Conservation (phyloP, 37 sponge, comb jelly and placozoan genomes). For the Dysidea cf. avara region DNA sequence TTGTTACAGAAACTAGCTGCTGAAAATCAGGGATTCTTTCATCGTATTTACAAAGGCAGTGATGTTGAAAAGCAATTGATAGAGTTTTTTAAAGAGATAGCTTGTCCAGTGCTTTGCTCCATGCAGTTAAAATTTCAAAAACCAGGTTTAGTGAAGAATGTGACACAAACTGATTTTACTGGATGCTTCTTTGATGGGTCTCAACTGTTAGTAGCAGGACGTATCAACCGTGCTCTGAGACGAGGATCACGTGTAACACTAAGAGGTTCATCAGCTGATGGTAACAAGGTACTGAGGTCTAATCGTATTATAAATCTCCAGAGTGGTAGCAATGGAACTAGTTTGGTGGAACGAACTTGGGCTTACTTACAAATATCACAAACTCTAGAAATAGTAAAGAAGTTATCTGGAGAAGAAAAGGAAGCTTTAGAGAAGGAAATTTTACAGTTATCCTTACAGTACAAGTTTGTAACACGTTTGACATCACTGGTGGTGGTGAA, state of each 20-base stretch:
- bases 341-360: slow-evolving; percentile 30
- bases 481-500: slow-evolving; percentile 79
- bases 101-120: slow-evolving; percentile 40
- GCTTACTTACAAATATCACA: slow-evolving; percentile 46
- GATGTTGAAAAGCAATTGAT: slow-evolving; percentile 59
- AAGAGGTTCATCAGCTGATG: no score
- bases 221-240: neutral
- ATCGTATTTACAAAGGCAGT: slow-evolving; percentile 39
- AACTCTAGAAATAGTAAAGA: slow-evolving; percentile 13
- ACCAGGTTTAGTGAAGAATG: neutral
- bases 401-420: neutral
- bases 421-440: slow-evolving; percentile 15
- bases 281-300: no score
- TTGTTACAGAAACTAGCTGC: slow-evolving; percentile 49
- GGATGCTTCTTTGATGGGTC: slow-evolving; percentile 46
- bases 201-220: slow-evolving; percentile 47
- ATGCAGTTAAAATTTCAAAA: slow-evolving; percentile 17
- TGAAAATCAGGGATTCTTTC: slow-evolving; percentile 39
- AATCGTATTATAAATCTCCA: no score
- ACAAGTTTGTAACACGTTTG: slow-evolving; percentile 78
- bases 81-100: slow-evolving; percentile 59
- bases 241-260: neutral
- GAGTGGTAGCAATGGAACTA: no score
- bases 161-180: slow-evolving; percentile 25
- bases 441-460: slow-evolving; percentile 39